Base-by-base conservation (phyloP, 2,797 vertebrate species). In the Merluccius polli region DNA sequence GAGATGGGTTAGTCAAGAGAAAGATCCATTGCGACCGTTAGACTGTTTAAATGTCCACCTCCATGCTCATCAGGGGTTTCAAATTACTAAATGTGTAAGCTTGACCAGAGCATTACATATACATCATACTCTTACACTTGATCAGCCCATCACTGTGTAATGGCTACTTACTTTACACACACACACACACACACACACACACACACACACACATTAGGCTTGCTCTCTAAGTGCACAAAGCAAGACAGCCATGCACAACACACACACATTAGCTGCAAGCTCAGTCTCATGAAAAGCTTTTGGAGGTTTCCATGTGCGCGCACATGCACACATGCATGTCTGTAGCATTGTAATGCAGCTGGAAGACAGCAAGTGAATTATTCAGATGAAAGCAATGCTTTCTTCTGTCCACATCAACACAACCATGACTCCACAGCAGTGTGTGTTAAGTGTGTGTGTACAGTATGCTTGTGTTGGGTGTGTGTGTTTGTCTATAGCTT, bases 381-480 rank as follows among this genome's bases (percentile, higher is more conserved):
- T 92, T 92, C 89, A 92, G 85, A 87, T 48, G 73, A 79, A 82
- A 81, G 77, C 36, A 75, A 87, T 86, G 84, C 84, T 90, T 92
- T 67, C 79, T 89, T 89, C 87, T 80, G 32, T n/a, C 24, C 63
- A 83, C 86, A 84, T 85, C 80, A 35, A 81, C 77, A 38, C 73
- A 63, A 10, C 68, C 75, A 72, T 69, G 68, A 70, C 79, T 59
- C 82, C 81, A 85, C 71, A 76, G 73, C 16, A 71, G 4, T 71
- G 72, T 72, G 30, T 52, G 72, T 35, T 38, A 2, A 24, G 67
- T 30, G 36, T 48, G 38, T 72, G 71, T 48, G 27, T 73, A 0
- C 44, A 11, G 71, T 12, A 10, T 73, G 38, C 18, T 4, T 48
- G 16, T 31, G 38, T 73, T 32, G 41, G 13, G 36, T 52, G 71